Percentiles rank a stretch among this genome's conserved stretches.
These are phyloP conservation scores for Acheta domesticus DNA, from an alignment of 2,888 invertebrate genomes.

Conservation along the genomic window DNA sequence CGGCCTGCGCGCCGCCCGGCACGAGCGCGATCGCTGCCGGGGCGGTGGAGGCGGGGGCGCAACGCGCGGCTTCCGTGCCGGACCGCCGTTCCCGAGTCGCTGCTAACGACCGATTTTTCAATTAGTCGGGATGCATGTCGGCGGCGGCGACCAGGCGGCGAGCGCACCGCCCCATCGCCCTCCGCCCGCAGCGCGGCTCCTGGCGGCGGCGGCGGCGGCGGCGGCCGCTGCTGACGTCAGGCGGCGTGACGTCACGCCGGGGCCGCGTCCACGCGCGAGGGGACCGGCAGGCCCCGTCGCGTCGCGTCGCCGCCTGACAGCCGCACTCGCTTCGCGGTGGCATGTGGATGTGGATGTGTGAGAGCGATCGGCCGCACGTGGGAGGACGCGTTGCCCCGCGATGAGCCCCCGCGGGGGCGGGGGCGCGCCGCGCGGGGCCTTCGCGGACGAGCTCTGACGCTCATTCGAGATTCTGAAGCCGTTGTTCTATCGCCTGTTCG, in stretches of 20 bases:
- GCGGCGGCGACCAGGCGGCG: background rate
- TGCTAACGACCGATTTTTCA: conserved; percentile 11
- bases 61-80: background rate
- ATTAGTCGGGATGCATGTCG: conserved; percentile 18
- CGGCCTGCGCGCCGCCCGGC: background rate
- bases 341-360: too few species aligned
- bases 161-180: background rate
- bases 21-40: background rate
- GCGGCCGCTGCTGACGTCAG: conserved; percentile 1
- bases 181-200: background rate
- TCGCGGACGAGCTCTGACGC: too few species aligned
- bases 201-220: background rate
- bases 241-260: background rate
- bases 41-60: background rate
- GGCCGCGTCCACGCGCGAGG: background rate
- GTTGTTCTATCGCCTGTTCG: too few species aligned
- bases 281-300: background rate
- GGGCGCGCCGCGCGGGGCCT: too few species aligned
- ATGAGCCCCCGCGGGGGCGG: too few species aligned
- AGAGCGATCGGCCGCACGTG: too few species aligned
- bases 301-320: background rate
- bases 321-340: too few species aligned
- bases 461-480: too few species aligned
- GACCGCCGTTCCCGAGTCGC: background rate
- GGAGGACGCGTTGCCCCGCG: too few species aligned